Evolutionary conservation across 2,888 invertebrate genomes (phyloP), one percentile per base, ranked within the genome.

Genomic region (Clunio marinus): DNA sequence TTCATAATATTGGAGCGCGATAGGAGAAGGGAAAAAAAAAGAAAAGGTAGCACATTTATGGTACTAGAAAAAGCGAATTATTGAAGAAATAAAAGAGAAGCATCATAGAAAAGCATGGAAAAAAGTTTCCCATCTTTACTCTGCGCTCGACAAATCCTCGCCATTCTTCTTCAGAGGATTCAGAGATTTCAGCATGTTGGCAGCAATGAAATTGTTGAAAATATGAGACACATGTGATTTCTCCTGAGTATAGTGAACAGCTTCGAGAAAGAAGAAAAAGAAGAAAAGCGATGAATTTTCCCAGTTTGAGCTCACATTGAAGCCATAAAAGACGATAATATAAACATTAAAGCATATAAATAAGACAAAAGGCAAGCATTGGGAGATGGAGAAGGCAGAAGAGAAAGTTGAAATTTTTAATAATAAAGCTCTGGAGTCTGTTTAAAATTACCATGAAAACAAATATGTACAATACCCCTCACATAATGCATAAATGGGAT

Each of bases 181-280:
- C 63, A 4, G 63, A 63, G 63, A 63, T 63, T 63, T 63, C 63
- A 63, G 46, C 35, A 59, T 59, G 59, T 59, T 59, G 32, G 17
- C 46, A 46, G 63, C 63, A 63, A 63, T 63, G 46, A 45, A 63
- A 63, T 41, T 17, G 46, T 17, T 45, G 46, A 63, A 63, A 46
- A 46, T 63, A 46, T 63, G 63, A 63, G 45, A 63, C 63, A 63
- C 45, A 63, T 63, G 63, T 63, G 63, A 63, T 45, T 63, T 63
- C 63, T 63, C 63, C 13, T 24, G 63, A 45, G 46, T 46, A 63
- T 27, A 46, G 41, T 10, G 41, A 41, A 41, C n/a, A 41, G 41
- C 41, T n/a, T 41, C n/a, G 15, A 41, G 15, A 41, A 41, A 41
- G 41, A 10, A 32, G 41, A 41, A 41, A 41, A 41, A 41, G 15